Evolutionary conservation across 64 coral and sea anemone species (phyloP).

Genomic region (Pocillopora verrucosa): DNA sequence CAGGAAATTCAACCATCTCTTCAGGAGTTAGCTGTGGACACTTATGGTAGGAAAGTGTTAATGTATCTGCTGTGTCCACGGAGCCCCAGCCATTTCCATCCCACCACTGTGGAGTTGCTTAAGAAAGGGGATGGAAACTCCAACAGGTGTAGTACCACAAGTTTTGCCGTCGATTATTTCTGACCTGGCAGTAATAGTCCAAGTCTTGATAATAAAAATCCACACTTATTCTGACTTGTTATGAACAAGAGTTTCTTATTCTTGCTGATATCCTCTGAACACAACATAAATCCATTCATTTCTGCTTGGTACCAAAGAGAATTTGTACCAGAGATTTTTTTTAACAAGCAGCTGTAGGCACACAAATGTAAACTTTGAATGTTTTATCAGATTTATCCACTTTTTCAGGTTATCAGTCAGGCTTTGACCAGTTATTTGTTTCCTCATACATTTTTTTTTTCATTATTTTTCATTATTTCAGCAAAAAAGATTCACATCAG

Average conservation of each 20-base stretch:
- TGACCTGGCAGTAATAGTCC: no score
- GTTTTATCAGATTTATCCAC: no score
- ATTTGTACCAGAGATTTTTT: no score
- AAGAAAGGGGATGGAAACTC: constrained; percentile 76
- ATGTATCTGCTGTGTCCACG: constrained; percentile 81
- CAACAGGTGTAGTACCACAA: constrained; percentile 42
- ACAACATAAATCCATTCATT: no score
- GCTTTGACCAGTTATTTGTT: neutral
- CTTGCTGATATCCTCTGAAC: no score
- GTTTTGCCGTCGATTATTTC: neutral
- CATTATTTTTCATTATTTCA: constrained; percentile 22
- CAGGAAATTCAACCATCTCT: constrained; percentile 85
- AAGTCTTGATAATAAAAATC: no score
- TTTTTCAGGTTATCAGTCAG: no score
- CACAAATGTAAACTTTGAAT: no score
- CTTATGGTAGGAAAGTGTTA: constrained; percentile 83
- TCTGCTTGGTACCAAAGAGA: no score
- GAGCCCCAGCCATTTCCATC: constrained; percentile 73
- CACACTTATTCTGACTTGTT: no score
- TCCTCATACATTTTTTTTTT: neutral
- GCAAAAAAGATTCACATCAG: constrained; percentile 73
- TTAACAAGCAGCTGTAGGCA: no score
- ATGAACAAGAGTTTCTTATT: no score
- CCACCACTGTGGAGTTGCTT: constrained; percentile 60
- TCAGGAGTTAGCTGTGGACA: constrained; percentile 74